phyloP scores from a whole-genome alignment of 2,797 vertebrate genomes.

The Selene dorsalis region DNA sequence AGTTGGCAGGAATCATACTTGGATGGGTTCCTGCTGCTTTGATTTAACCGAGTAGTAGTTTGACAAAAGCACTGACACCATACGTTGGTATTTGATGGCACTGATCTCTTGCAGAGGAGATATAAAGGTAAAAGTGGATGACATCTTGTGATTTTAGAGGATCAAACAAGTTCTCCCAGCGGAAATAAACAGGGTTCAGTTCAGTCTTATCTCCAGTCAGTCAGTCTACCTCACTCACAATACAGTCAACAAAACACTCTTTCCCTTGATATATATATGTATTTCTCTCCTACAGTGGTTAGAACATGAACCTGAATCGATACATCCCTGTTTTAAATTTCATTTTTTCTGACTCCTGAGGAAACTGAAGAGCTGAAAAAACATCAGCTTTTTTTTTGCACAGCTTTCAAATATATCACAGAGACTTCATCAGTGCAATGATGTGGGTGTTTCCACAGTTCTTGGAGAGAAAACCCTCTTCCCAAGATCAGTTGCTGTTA shows the following conservation, averaged over 20 bases:
- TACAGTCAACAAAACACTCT: not conserved
- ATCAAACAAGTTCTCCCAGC: conserved; percentile 24
- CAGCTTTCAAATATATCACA: not conserved
- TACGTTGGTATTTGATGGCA: conserved; percentile 26
- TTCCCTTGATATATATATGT: not conserved
- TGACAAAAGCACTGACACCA: conserved; percentile 9
- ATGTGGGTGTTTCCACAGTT: not conserved
- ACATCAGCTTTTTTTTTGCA: not conserved
- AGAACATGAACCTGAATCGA: not conserved
- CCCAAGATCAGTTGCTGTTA: too few relatives aligned
- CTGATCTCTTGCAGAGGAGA: conserved; percentile 10
- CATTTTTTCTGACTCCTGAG: too few relatives aligned
- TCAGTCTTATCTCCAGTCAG: not conserved
- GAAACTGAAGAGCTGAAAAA: too few relatives aligned
- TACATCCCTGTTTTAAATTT: not conserved
- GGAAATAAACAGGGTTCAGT: not conserved
- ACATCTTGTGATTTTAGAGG: conserved; percentile 21
- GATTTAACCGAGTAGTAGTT: conserved; percentile 27
- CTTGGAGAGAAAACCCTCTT: not conserved
- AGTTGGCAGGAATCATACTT: conserved; percentile 9
- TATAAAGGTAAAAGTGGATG: conserved; percentile 22
- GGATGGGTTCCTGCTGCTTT: conserved; percentile 33
- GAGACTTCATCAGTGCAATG: not conserved
- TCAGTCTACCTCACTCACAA: not conserved
- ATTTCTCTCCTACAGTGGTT: not conserved